Evolutionary conservation across 2,113 vertebrate genomes (phyloP).

Genomic region (Oryzias celebensis): DNA sequence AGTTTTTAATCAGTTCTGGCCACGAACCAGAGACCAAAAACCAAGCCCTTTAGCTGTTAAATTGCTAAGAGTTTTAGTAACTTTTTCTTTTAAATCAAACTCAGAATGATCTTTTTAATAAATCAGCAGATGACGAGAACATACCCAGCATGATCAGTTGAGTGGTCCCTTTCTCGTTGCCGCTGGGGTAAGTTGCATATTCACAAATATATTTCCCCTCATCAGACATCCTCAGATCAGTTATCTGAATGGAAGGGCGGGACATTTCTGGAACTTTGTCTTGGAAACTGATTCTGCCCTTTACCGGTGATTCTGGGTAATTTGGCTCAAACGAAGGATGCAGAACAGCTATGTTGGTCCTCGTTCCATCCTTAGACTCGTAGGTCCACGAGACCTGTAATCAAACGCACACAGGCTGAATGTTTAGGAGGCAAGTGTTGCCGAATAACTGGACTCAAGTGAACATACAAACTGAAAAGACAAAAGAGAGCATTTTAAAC

Average conservation of each 20-base stretch:
- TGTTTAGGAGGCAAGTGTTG: not conserved
- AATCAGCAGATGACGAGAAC: conserved; percentile 16
- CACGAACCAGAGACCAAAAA: not conserved
- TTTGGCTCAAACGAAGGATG: conserved; percentile 74
- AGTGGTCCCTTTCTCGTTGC: conserved; percentile 81
- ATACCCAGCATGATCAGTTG: conserved; percentile 80
- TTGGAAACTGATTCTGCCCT: conserved; percentile 67
- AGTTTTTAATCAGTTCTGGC: not conserved
- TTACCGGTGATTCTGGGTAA: conserved; percentile 70
- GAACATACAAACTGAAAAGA: no score
- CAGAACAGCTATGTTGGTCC: conserved; percentile 80
- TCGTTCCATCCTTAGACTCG: conserved; percentile 32
- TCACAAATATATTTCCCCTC: conserved; percentile 86
- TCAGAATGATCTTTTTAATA: not conserved
- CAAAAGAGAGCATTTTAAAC: no score
- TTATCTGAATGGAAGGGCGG: conserved; percentile 80
- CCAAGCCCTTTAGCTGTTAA: not conserved
- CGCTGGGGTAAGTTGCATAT: conserved; percentile 84
- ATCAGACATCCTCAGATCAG: conserved; percentile 71
- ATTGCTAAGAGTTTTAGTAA: not conserved
- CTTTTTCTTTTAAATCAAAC: not conserved
- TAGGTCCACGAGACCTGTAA: conserved; percentile 84
- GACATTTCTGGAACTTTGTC: conserved; percentile 42
- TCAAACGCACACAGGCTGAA: conserved; percentile 2
- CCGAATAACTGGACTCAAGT: conserved; percentile 5